Evolutionary conservation across 2,113 vertebrate species (phyloP).

Genomic region (Sebastes fasciatus): DNA sequence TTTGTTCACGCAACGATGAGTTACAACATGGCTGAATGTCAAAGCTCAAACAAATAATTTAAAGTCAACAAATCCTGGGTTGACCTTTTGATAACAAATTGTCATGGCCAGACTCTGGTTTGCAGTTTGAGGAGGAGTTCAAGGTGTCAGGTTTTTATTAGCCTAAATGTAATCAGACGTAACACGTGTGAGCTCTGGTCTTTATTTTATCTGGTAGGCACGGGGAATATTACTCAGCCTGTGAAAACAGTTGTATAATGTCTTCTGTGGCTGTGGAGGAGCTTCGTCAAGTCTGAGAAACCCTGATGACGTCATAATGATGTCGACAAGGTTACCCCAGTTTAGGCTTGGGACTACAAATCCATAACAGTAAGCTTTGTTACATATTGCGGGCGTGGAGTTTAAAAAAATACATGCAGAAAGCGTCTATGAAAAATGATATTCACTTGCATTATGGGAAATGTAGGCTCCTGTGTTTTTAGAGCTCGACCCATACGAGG

Average conservation of each 20-base stretch:
- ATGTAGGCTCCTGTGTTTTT: background rate
- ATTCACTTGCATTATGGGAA: too few species aligned
- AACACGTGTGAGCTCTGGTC: background rate
- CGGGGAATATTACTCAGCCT: background rate
- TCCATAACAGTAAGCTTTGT: background rate
- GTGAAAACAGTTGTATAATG: too few species aligned
- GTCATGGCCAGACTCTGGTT: background rate
- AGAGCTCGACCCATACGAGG: background rate
- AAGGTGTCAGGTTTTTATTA: background rate
- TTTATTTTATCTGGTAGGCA: background rate
- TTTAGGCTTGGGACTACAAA: background rate
- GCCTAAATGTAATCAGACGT: background rate
- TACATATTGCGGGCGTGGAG: background rate
- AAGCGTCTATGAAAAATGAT: background rate
- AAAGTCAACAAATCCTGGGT: background rate
- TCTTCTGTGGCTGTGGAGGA: too few species aligned
- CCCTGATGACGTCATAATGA: background rate
- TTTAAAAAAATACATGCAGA: background rate
- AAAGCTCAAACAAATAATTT: background rate
- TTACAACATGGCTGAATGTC: background rate
- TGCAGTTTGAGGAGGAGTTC: background rate
- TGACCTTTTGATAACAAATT: background rate
- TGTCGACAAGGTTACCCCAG: too few species aligned
- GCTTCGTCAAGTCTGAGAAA: background rate
- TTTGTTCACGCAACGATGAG: conserved; percentile 4